Evolutionary conservation across 2,797 vertebrate species (phyloP).

Genomic region (Phataginus tricuspis): DNA sequence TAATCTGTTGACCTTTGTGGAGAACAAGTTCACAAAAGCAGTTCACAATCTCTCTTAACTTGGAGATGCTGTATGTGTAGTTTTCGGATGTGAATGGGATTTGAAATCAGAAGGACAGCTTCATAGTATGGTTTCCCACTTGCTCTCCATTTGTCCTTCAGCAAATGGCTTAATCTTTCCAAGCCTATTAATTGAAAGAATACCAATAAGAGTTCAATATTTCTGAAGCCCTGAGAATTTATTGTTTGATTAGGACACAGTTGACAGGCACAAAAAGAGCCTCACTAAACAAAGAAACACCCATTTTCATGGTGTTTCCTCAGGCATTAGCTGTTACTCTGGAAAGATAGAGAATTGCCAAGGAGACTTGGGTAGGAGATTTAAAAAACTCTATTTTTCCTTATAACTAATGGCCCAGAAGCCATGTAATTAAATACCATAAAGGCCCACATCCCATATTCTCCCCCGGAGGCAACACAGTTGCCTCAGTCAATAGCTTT

Average conservation of each 20-base stretch:
- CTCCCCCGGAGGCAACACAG: constrained; percentile 59
- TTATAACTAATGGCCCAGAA: constrained; percentile 68
- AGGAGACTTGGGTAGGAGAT: constrained; percentile 40
- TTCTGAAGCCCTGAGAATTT: background rate
- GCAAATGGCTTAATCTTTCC: background rate
- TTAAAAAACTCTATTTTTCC: constrained; percentile 58
- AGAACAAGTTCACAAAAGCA: background rate
- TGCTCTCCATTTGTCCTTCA: constrained; percentile 15
- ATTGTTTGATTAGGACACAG: background rate
- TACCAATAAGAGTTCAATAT: background rate
- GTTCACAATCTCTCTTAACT: background rate
- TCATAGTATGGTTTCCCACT: background rate
- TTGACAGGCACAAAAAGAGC: background rate
- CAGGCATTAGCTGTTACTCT: constrained; percentile 34
- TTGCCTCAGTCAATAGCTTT: constrained; percentile 72
- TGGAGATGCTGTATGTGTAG: background rate
- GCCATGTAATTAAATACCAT: constrained; percentile 70
- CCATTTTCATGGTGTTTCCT: constrained; percentile 41
- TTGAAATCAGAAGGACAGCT: background rate
- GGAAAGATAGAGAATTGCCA: constrained; percentile 23
- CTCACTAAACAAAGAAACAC: background rate
- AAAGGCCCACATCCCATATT: constrained; percentile 68
- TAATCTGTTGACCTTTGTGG: background rate
- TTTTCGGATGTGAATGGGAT: background rate
- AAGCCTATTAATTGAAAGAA: background rate